Evolutionary conservation across 2,797 vertebrate species (phyloP), one percentile per base, ranked within the genome.

Genomic region (Steatocranus sp.): DNA sequence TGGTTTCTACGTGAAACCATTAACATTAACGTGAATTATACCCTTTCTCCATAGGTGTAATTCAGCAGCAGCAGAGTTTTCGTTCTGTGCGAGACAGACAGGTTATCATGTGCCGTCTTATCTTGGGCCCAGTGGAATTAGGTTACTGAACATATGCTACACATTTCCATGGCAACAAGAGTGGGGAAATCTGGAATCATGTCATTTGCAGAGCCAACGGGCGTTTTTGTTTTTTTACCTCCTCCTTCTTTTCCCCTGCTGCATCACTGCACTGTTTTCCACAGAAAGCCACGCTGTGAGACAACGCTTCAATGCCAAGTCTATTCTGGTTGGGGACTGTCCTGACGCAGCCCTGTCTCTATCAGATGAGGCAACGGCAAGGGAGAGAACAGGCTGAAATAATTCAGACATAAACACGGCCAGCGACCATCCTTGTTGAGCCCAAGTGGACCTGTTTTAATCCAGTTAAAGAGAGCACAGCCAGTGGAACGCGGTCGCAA

Each of bases 91-190:
- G 6, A 78, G 12, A 51, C 75, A 78, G 86, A 78, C 90, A 86
- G 89, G 90, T 88, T 91, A 77, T 34, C 79, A 83, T 86, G 88
- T 89, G 83, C 12, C 7, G 82, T 90, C 86, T 88, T 81, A 89
- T 92, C 89, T 83, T 36, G 54, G 54, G 76, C 85, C 87, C 77
- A 80, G 49, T 76, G 78, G 83, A 93, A 93, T 90, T 88, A 91
- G 91, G 89, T 91, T 93, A 91, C 90, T 74, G 87, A 92, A 88
- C 92, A 93, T 94, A 94, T 94, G 92, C 90, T 90, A 91, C 91
- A 87, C 87, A 94, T 94, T 93, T 91, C 92, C 91, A 95, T 94
- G 93, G 94, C 90, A 95, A 94, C 91, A 91, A 78, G 89, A 89
- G 88, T 41, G 61, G 78, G 90, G 87, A 87, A 84, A 88, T 91